phyloP scores from a whole-genome alignment of 2,113 vertebrate genomes.

The Oceanites oceanicus region DNA sequence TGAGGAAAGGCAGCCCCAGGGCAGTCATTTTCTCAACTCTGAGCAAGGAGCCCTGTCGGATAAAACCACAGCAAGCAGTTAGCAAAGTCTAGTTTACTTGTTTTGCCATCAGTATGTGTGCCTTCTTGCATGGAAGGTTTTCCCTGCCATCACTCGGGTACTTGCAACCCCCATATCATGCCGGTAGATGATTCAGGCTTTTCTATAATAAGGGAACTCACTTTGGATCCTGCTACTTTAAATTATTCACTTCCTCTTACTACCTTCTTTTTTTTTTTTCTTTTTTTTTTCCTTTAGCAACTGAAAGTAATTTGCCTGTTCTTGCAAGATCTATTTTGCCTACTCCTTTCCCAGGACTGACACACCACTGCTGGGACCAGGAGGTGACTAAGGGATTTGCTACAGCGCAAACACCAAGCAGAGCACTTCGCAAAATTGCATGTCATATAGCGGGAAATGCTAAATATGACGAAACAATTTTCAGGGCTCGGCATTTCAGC shows the following conservation, averaged over 20 bases:
- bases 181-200: not conserved
- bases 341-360: not conserved
- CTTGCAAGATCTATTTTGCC: not conserved
- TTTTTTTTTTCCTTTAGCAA: not conserved
- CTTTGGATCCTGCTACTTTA: not conserved
- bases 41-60: not conserved
- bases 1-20: not conserved
- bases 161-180: not conserved
- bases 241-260: not conserved
- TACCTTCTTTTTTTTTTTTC: not conserved
- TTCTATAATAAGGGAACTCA: not conserved
- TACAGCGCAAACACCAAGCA: not conserved
- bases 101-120: rapidly evolving
- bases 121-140: not conserved
- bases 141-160: not conserved
- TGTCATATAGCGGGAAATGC: not conserved
- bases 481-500: not conserved
- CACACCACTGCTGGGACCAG: not conserved
- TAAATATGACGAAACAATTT: not conserved
- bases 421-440: not conserved
- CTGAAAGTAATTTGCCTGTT: not conserved
- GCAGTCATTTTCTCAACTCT: not conserved
- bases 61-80: not conserved
- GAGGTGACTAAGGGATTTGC: not conserved
- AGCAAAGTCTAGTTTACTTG: not conserved